Evolutionary conservation across 2,797 vertebrate species (phyloP), one percentile per base, ranked within the genome.

Genomic region (Novumbra hubbsi): DNA sequence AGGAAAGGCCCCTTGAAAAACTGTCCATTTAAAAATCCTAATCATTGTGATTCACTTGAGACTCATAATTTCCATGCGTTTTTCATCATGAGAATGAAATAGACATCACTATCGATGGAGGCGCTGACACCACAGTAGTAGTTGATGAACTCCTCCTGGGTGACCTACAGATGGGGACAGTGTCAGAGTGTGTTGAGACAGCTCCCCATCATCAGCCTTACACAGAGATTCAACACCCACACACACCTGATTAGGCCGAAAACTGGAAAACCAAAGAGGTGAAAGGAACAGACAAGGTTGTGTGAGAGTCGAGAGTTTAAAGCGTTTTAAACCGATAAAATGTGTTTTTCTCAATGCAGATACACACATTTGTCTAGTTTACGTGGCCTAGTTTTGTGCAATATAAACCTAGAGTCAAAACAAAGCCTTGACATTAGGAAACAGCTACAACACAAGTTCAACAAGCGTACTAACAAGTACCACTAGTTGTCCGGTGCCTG

Each of bases 21-120:
- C 34, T 28, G 60, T 77, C 71, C 66, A 50, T 12, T 14, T 11
- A 71, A 38, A n/a, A 52, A 66, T 2, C 45, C 73, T 19, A 30
- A 50, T 73, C 55, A 52, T 74, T 3, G 6, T 50, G 27, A 72
- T 49, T 48, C 45, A 57, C 15, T 68, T 63, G 19, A 6, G 78
- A 80, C 21, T 94, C 87, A 95, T 73, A 96, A 88, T 81, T 89
- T 94, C 94, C 94, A 96, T 72, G 93, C 93, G 30, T 89, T 95
- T 78, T 68, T 93, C 94, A 95, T 96, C 94, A 95, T 96, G 24
- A 96, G 88, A 76, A 96, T 86, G 19, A 96, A 96, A 87, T 95
- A 96, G 19, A 88, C 92, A 66, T 96, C 94, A 0, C 78, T 95
- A 80, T 96, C 94, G 1, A 95, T 90, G 57, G 95, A 96, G 69